Conservation (phyloP, 64 coral and sea anemone genomes). For the Dendronephthya gigantea region DNA sequence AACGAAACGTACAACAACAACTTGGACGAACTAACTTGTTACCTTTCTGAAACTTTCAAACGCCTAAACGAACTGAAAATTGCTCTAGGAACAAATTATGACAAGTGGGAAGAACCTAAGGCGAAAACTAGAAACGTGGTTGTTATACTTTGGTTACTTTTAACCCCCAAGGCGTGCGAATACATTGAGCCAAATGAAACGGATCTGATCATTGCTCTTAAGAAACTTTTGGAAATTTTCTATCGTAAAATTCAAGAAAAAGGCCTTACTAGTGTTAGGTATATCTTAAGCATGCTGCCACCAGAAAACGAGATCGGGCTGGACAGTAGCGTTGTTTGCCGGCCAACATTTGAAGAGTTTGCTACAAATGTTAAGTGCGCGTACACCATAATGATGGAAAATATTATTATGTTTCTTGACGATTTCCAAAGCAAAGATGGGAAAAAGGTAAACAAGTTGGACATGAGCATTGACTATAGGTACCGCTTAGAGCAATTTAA, state of each 20-base stretch:
- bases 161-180: slow-evolving; percentile 24
- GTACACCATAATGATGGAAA: slow-evolving; percentile 33
- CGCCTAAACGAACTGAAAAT: slow-evolving; percentile 17
- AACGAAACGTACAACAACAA: slow-evolving; percentile 24
- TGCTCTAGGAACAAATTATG: slow-evolving; percentile 19
- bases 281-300: slow-evolving; percentile 28
- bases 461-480: slow-evolving; percentile 18
- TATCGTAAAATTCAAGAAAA: slow-evolving; percentile 29
- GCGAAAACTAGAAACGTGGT: slow-evolving; percentile 12
- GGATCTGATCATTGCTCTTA: neutral
- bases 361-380: slow-evolving; percentile 25
- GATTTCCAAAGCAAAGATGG: slow-evolving; percentile 19
- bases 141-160: slow-evolving; percentile 31
- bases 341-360: slow-evolving; percentile 27
- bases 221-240: slow-evolving; percentile 21
- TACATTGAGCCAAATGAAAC: slow-evolving; percentile 19
- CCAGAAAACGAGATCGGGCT: slow-evolving; percentile 21
- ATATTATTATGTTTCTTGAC: slow-evolving; percentile 19
- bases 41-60: slow-evolving; percentile 25
- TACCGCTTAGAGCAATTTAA: slow-evolving; percentile 31
- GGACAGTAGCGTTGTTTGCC: slow-evolving; percentile 26
- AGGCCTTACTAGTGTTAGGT: slow-evolving; percentile 17
- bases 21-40: slow-evolving; percentile 29
- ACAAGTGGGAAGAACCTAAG: neutral
- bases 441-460: slow-evolving; percentile 3